A percentile compares a stretch with the other conserved stretches of the same genome.
Conservation (phyloP, 2,113 vertebrate genomes). For the Motacilla alba region DNA sequence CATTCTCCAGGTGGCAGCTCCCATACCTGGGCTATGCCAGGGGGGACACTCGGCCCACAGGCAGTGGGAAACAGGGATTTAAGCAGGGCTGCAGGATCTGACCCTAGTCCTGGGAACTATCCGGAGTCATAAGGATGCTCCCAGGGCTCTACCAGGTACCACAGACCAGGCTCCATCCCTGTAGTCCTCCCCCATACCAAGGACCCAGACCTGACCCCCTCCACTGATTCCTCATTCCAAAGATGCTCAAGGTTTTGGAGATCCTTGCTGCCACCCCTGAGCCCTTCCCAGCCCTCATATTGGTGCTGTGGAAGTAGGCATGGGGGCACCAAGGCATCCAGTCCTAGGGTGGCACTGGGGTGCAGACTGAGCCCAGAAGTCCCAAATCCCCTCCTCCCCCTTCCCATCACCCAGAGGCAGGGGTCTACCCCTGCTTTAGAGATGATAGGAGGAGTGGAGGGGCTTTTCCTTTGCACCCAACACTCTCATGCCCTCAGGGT, state of each 20-base stretch:
- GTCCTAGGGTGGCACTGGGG: background rate
- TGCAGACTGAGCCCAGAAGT: background rate
- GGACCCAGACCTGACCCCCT: background rate
- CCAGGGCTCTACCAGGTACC: background rate
- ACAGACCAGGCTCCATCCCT: accelerated
- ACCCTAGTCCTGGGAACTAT: background rate
- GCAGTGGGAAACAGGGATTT: background rate
- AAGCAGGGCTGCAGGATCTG: background rate
- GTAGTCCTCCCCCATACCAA: background rate
- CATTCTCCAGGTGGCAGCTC: background rate
- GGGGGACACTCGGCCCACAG: background rate
- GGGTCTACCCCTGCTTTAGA: background rate
- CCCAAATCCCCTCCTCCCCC: background rate
- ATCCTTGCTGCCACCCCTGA: background rate
- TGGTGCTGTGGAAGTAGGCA: background rate
- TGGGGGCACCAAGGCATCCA: background rate
- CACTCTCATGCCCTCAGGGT: background rate
- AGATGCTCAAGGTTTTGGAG: background rate
- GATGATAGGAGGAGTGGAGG: background rate
- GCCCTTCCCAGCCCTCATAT: background rate
- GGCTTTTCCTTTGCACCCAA: background rate
- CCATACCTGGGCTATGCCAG: accelerated
- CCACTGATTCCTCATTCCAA: background rate
- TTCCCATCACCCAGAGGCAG: background rate
- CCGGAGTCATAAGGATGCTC: background rate